A percentile compares a stretch with the other conserved stretches of the same genome.
These are phyloP conservation scores for Oscheius myriophilus DNA, from an alignment of 2,888 invertebrate species.

Conservation along the genomic window DNA sequence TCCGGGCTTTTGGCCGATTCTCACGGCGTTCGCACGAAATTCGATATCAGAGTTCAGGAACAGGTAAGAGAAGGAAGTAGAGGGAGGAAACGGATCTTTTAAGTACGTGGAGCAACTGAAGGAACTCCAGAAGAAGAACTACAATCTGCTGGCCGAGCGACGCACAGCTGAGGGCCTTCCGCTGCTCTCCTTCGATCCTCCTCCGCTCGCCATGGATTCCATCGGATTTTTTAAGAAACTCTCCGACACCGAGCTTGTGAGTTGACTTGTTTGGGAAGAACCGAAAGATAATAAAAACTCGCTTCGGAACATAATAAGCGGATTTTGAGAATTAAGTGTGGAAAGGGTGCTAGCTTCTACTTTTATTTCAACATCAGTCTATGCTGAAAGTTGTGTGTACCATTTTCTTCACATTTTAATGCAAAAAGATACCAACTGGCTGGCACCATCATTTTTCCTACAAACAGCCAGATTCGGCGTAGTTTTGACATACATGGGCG, in stretches of 20 bases:
- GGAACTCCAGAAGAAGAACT: background rate
- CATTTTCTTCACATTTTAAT: too few relatives aligned
- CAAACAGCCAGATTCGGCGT: too few relatives aligned
- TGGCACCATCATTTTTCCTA: too few relatives aligned
- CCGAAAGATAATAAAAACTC: too few relatives aligned
- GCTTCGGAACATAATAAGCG: background rate
- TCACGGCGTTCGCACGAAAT: background rate
- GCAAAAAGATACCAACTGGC: too few relatives aligned
- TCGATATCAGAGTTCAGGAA: background rate
- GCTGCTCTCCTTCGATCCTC: conserved; percentile 5
- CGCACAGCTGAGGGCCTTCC: background rate
- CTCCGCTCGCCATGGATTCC: conserved; percentile 5
- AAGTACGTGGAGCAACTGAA: background rate
- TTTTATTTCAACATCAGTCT: background rate
- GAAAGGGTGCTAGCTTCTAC: background rate
- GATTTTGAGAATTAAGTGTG: background rate
- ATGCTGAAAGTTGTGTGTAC: background rate
- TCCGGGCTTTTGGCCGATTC: too few relatives aligned
- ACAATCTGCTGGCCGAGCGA: background rate
- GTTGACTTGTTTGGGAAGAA: too few relatives aligned
- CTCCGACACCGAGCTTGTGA: background rate
- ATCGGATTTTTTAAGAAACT: conserved; percentile 3
- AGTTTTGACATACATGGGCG: too few relatives aligned
- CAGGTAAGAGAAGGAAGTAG: background rate
- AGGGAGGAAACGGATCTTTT: background rate